A percentile compares a stretch with the other conserved stretches of the same genome.
Evolutionary conservation across 1,140 invertebrate genomes (phyloP).

Genomic region (Eupristina koningsbergeri): DNA sequence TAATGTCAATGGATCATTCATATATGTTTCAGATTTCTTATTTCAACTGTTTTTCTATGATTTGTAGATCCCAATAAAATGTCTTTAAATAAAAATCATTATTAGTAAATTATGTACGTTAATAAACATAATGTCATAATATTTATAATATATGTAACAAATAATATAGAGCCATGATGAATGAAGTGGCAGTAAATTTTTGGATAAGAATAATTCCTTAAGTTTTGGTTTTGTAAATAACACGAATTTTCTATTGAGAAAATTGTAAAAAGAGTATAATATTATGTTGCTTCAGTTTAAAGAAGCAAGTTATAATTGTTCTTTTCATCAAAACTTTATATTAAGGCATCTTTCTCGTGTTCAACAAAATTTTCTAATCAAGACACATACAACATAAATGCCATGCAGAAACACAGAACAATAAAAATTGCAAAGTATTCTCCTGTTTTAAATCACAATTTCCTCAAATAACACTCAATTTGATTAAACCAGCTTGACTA

Average conservation of each 20-base stretch:
- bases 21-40: background rate
- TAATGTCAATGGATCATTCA: background rate
- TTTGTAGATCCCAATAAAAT: background rate
- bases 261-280: too few relatives aligned
- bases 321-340: background rate
- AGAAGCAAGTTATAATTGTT: background rate
- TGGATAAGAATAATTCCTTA: too few relatives aligned
- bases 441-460: background rate
- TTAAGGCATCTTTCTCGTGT: background rate
- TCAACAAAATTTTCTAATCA: conserved; percentile 35
- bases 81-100: background rate
- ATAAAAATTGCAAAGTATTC: background rate
- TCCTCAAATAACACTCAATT: conserved; percentile 52
- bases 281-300: background rate
- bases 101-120: too few relatives aligned
- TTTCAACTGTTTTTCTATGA: background rate
- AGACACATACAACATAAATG: conserved; percentile 16
- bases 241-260: too few relatives aligned
- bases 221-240: too few relatives aligned
- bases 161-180: too few relatives aligned
- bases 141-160: too few relatives aligned
- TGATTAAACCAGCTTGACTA: conserved; percentile 75
- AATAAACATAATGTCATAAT: too few relatives aligned
- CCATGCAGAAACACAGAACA: background rate
- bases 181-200: too few relatives aligned